phyloP scores from a whole-genome alignment of 2,888 invertebrate genomes.

The Drosophila trichaetosa region DNA sequence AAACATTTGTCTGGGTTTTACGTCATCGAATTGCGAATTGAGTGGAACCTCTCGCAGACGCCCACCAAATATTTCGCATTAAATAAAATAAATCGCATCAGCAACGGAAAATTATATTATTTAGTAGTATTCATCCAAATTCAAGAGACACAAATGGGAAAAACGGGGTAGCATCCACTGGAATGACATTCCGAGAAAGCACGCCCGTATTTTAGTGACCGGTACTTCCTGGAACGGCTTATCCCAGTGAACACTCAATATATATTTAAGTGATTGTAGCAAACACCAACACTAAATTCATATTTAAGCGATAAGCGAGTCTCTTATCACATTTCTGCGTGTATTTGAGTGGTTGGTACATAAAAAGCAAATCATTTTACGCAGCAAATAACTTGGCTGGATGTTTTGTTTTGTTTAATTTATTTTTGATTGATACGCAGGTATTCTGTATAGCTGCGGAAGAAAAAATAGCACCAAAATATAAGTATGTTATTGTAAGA shows the following conservation, averaged over 20 bases:
- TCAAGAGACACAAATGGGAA: background rate
- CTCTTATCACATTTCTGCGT: slow-evolving; percentile 28
- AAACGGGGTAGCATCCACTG: slow-evolving; percentile 33
- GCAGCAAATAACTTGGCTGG: slow-evolving; percentile 25
- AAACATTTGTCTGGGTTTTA: slow-evolving; percentile 29
- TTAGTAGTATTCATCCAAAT: background rate
- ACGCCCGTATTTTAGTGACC: slow-evolving; percentile 24
- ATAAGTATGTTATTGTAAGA: background rate
- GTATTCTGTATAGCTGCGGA: background rate
- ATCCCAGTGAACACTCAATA: background rate
- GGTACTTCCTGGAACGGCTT: slow-evolving; percentile 45
- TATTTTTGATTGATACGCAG: slow-evolving; percentile 11
- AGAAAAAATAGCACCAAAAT: background rate
- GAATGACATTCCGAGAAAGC: slow-evolving; percentile 19
- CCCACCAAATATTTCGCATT: slow-evolving; percentile 38
- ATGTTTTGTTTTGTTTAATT: slow-evolving; percentile 38
- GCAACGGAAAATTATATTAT: slow-evolving; percentile 4
- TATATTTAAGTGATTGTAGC: background rate
- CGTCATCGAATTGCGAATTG: slow-evolving; percentile 38
- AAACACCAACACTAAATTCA: slow-evolving; percentile 23
- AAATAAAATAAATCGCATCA: background rate
- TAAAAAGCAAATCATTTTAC: slow-evolving; percentile 26
- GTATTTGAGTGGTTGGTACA: background rate
- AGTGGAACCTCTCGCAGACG: slow-evolving; percentile 25
- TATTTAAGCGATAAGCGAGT: slow-evolving; percentile 28